Conservation (phyloP, 30 jellyfish, hydroid and myxozoan genomes). For the Turritopsis rubra region DNA sequence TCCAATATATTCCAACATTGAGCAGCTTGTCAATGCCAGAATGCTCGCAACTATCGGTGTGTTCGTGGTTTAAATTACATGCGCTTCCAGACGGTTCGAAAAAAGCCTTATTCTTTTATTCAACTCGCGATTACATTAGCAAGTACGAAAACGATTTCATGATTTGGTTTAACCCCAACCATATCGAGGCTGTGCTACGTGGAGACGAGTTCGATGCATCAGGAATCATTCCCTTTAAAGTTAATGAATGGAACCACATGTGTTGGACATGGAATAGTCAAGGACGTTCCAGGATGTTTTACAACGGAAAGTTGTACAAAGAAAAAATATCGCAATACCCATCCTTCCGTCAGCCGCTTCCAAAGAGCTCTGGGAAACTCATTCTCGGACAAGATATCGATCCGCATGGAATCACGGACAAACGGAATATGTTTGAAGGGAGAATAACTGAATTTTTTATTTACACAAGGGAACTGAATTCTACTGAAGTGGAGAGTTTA, state of each 20-base stretch:
- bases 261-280: not conserved
- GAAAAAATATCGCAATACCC: not conserved
- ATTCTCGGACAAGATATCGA: not conserved
- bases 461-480: not conserved
- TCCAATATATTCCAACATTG: not conserved
- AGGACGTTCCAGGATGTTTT: not conserved
- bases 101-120: not conserved
- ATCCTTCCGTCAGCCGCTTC: not conserved
- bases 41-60: not conserved
- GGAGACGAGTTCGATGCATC: not conserved
- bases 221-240: not conserved
- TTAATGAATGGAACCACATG: not conserved
- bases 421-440: not conserved
- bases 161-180: not conserved
- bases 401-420: not conserved
- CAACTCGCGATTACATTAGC: not conserved
- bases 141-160: not conserved
- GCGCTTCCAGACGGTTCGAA: not conserved
- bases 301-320: not conserved
- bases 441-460: not conserved
- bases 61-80: not conserved
- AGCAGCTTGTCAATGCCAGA: not conserved
- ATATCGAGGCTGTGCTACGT: not conserved
- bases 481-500: not conserved
- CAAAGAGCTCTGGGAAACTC: not conserved